Percentiles rank a stretch among this genome's conserved stretches.
These are phyloP conservation scores for Labeo calbasu DNA, from an alignment of 2,797 vertebrate species.

Conservation along the genomic window DNA sequence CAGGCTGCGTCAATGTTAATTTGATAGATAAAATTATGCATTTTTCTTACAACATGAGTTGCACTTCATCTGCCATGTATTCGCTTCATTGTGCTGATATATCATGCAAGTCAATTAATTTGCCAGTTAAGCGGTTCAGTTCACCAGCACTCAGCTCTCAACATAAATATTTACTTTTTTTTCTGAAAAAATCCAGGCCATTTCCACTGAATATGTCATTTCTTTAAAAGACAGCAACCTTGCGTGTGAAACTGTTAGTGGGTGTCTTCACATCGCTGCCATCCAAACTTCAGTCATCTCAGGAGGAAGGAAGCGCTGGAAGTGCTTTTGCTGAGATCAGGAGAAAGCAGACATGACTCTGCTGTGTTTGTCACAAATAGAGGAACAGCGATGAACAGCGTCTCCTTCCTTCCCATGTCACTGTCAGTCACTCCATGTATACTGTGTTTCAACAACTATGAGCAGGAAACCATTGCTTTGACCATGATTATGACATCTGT, in stretches of 20 bases:
- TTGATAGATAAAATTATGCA: neutral
- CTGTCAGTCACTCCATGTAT: neutral
- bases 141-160: no score
- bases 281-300: conserved; percentile 32
- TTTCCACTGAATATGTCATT: neutral
- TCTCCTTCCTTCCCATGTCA: conserved; percentile 41
- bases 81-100: neutral
- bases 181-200: neutral
- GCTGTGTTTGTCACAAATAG: conserved; percentile 43
- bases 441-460: neutral
- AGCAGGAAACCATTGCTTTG: neutral
- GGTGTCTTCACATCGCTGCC: neutral
- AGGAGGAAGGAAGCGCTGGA: conserved; percentile 52
- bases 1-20: no score
- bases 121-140: no score
- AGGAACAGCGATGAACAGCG: conserved; percentile 40
- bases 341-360: conserved; percentile 25
- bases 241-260: neutral
- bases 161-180: no score
- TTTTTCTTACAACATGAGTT: neutral
- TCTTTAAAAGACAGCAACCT: neutral
- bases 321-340: conserved; percentile 47
- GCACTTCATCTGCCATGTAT: neutral
- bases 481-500: neutral
- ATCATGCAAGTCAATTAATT: no score